These are phyloP conservation scores for Rhagoletis pomonella DNA, from an alignment of 1,140 invertebrate genomes.

Conservation along the genomic window DNA sequence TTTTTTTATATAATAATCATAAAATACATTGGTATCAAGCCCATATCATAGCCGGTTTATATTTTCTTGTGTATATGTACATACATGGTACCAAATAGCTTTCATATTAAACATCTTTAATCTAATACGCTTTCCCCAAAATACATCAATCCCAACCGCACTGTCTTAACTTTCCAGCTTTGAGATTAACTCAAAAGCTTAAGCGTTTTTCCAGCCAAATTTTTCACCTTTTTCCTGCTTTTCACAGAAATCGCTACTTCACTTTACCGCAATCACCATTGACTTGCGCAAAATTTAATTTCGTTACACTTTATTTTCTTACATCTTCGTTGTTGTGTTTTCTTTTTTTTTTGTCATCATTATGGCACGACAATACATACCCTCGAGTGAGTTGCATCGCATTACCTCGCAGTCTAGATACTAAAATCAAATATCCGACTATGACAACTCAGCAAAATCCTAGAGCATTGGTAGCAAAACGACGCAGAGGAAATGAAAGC, in stretches of 20 bases:
- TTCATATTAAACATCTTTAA: too few species aligned
- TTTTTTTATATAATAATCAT: too few species aligned
- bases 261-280: not conserved
- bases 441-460: not conserved
- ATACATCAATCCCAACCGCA: too few species aligned
- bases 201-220: not conserved
- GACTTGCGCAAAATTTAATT: not conserved
- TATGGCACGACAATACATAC: not conserved
- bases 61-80: too few species aligned
- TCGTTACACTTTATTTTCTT: constrained; percentile 35
- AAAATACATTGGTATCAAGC: too few species aligned
- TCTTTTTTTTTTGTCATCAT: not conserved
- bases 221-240: not conserved
- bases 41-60: too few species aligned
- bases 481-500: not conserved
- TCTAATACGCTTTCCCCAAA: too few species aligned
- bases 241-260: not conserved
- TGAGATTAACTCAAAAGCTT: not conserved
- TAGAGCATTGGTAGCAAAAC: not conserved
- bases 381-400: not conserved
- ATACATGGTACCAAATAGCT: too few species aligned
- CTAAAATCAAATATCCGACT: constrained; percentile 5
- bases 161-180: not conserved
- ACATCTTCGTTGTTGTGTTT: not conserved
- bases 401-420: not conserved